Conservation (phyloP, 2,113 vertebrate species). For the Dipodomys stephensi region DNA sequence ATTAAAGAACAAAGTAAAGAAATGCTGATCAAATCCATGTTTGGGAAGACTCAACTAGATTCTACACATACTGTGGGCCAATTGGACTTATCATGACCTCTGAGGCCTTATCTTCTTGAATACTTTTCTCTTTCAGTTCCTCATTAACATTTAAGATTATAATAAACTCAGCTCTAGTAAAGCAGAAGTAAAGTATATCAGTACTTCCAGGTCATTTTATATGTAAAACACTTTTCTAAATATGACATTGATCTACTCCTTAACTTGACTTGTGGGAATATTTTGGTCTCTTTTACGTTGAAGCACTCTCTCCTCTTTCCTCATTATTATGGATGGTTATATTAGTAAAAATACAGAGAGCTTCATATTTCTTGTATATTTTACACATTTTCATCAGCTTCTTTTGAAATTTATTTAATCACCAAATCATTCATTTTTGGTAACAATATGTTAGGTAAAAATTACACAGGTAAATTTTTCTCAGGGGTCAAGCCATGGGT, state of each 20-base stretch:
- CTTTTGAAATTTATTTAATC: neutral
- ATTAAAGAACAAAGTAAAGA: neutral
- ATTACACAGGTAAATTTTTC: neutral
- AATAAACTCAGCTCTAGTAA: neutral
- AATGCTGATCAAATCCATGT: neutral
- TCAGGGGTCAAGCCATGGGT: neutral
- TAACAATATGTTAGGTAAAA: neutral
- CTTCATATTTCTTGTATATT: neutral
- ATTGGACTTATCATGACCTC: neutral
- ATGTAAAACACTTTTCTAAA: neutral
- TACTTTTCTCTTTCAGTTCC: neutral
- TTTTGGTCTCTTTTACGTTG: neutral
- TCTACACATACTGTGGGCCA: neutral
- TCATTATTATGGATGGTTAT: neutral
- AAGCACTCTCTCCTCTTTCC: neutral
- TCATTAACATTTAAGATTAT: constrained; percentile 10
- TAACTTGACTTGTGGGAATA: neutral
- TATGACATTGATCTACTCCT: neutral
- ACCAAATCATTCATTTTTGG: neutral
- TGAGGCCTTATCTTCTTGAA: neutral
- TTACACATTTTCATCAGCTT: neutral
- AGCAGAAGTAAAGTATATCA: neutral
- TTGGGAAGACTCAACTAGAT: neutral
- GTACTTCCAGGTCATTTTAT: neutral
- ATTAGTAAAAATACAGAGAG: constrained; percentile 10